Evolutionary conservation across 2,797 vertebrate species (phyloP).

Genomic region (Petrocephalus schoutedeni): DNA sequence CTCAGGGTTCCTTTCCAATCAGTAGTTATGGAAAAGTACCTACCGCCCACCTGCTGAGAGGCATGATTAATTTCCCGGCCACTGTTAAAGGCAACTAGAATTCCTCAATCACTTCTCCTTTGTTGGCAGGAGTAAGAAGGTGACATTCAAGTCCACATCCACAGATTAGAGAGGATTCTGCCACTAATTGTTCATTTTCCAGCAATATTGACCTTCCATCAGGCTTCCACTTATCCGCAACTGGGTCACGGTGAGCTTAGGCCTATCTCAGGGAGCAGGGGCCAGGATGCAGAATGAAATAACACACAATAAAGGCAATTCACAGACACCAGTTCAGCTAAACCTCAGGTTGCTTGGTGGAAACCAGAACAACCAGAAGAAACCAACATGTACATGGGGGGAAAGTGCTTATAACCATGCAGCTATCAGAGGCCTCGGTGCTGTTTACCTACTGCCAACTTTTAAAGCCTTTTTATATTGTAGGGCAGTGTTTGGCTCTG

Average conservation of each 20-base stretch:
- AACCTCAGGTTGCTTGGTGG: neutral
- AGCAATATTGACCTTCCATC: neutral
- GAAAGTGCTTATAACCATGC: neutral
- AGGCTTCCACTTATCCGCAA: neutral
- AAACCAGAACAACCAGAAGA: neutral
- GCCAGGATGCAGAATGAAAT: neutral
- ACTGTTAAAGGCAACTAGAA: neutral
- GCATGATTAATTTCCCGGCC: neutral
- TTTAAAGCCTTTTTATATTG: neutral
- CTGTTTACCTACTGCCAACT: neutral
- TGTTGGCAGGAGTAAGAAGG: neutral
- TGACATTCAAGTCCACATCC: neutral
- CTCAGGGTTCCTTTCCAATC: neutral
- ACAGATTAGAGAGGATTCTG: neutral
- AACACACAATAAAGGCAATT: neutral
- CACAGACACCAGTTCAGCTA: neutral
- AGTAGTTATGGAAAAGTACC: neutral
- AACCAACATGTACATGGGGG: neutral
- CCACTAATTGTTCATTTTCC: neutral
- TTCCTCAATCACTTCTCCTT: neutral
- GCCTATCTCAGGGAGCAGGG: neutral
- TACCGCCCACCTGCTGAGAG: neutral
- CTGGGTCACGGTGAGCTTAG: neutral
- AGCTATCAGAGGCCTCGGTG: neutral
- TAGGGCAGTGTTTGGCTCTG: neutral